A percentile compares a stretch with the other conserved stretches of the same genome.
phyloP scores from a whole-genome alignment of 2,888 invertebrate species.

The Tachina fera region DNA sequence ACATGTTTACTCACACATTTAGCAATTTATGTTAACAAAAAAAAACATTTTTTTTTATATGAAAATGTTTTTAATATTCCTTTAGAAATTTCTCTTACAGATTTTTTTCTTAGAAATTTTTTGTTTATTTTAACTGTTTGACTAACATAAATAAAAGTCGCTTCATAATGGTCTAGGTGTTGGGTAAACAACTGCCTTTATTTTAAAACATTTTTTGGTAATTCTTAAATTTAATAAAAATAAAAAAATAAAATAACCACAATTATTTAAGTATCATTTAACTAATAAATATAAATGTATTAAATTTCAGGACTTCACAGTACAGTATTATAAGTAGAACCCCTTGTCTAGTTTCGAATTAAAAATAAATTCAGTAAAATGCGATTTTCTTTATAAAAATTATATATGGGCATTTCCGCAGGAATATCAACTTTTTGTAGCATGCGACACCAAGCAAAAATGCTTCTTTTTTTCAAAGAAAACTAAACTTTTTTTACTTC shows the following conservation, averaged over 20 bases:
- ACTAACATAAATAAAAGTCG: constrained; percentile 2
- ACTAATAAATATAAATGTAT: too few relatives aligned
- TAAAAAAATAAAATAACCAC: neutral
- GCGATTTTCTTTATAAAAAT: too few relatives aligned
- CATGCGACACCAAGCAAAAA: too few relatives aligned
- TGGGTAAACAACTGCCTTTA: constrained; percentile 20
- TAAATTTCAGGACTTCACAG: too few relatives aligned
- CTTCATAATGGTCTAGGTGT: neutral
- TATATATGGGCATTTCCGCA: too few relatives aligned
- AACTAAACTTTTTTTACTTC: too few relatives aligned
- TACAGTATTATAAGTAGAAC: too few relatives aligned
- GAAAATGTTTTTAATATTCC: constrained; percentile 12
- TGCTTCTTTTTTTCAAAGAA: too few relatives aligned
- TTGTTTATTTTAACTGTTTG: constrained; percentile 24
- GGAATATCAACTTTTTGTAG: too few relatives aligned
- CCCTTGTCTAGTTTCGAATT: too few relatives aligned
- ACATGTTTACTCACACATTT: constrained; percentile 30
- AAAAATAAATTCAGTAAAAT: too few relatives aligned
- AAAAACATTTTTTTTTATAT: neutral
- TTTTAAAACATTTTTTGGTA: constrained; percentile 5
- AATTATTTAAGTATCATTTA: neutral
- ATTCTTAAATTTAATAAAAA: constrained; percentile 24
- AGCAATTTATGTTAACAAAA: constrained; percentile 19
- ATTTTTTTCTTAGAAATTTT: neutral
- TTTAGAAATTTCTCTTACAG: constrained; percentile 6